Conservation (phyloP, 1,140 invertebrate species). For the Nebria ingens region DNA sequence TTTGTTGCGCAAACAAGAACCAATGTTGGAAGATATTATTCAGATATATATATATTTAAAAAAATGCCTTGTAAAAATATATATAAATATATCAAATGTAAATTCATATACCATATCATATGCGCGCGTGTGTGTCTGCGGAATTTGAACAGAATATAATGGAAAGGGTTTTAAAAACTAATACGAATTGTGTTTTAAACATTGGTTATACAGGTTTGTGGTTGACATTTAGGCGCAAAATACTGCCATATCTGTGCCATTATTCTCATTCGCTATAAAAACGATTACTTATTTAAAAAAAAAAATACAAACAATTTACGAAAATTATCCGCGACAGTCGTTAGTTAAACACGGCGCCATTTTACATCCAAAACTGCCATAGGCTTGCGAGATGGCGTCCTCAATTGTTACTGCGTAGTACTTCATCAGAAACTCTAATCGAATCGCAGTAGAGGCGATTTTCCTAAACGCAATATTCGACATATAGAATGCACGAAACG, state of each 20-base stretch:
- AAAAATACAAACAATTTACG: no score
- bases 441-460: no score
- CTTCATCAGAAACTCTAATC: no score
- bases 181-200: no score
- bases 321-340: no score
- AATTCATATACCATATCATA: constrained; percentile 29
- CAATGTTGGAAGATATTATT: constrained; percentile 20
- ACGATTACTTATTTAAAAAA: no score
- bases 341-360: neutral
- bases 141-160: neutral
- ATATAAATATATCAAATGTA: constrained; percentile 26
- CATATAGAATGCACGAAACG: no score
- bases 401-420: neutral
- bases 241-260: constrained; percentile 30
- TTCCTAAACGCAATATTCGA: no score
- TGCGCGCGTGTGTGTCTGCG: constrained; percentile 17
- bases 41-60: no score
- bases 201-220: no score
- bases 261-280: constrained; percentile 18
- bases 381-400: neutral
- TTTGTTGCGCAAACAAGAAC: constrained; percentile 18
- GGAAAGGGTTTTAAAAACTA: neutral
- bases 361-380: neutral
- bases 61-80: constrained; percentile 24
- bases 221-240: constrained; percentile 19